phyloP scores from a whole-genome alignment of 2,113 vertebrate species.

The Mirza zaza region DNA sequence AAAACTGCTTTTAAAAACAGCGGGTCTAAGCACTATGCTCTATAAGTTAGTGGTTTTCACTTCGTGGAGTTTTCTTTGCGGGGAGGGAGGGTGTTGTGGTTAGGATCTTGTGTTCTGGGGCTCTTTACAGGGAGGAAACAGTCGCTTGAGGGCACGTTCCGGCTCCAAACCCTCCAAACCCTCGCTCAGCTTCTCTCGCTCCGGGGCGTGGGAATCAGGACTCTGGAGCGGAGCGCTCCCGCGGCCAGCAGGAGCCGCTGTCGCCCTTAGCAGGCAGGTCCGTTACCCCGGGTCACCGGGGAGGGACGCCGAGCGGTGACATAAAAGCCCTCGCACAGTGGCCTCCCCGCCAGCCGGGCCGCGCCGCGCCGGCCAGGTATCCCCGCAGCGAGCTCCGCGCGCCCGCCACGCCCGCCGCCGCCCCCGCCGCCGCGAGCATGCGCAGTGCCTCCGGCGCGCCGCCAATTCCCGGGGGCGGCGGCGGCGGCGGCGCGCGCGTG shows the following conservation, averaged over 20 bases:
- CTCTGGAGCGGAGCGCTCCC: background rate
- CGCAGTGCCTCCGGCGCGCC: constrained; percentile 25
- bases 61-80: background rate
- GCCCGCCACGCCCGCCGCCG: background rate
- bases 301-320: background rate
- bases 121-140: background rate
- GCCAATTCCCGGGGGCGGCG: background rate
- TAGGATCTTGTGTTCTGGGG: background rate
- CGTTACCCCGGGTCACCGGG: background rate
- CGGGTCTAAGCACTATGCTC: background rate
- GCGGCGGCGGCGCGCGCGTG: background rate
- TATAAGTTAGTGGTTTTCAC: background rate
- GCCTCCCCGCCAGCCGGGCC: background rate
- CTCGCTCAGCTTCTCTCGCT: background rate
- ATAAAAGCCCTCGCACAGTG: background rate
- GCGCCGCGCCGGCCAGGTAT: background rate
- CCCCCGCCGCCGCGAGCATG: constrained; percentile 69
- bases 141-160: background rate
- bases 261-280: background rate
- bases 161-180: background rate
- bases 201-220: background rate
- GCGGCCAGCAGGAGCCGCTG: constrained; percentile 54
- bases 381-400: background rate
- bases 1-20: background rate
- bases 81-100: background rate